Conservation (phyloP, 2,888 invertebrate genomes). For the Dioctria linearis region DNA sequence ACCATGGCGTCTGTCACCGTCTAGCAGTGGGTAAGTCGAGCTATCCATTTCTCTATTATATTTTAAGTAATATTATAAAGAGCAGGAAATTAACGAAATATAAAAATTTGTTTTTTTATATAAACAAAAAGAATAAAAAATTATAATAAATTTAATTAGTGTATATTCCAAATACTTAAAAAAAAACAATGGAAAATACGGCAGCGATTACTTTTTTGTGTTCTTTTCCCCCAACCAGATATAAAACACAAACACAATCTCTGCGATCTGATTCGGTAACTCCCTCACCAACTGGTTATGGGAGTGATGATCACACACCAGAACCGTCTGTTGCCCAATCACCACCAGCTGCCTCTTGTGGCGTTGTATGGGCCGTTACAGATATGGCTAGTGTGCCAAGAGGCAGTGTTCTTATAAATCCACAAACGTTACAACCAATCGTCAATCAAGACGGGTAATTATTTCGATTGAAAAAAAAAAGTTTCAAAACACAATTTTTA, state of each 20-base stretch:
- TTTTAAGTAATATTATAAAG: background rate
- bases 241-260: constrained; percentile 71
- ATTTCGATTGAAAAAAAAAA: constrained; percentile 62
- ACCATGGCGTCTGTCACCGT: constrained; percentile 70
- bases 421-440: constrained; percentile 73
- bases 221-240: constrained; percentile 63
- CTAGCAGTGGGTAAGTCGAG: constrained; percentile 70
- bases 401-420: constrained; percentile 92
- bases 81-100: background rate
- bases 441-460: constrained; percentile 72
- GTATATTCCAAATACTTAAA: constrained; percentile 3
- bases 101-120: constrained; percentile 11
- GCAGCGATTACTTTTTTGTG: constrained; percentile 56
- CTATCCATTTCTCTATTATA: background rate
- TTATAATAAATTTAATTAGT: background rate
- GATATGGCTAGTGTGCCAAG: constrained; percentile 88
- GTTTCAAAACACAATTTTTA: constrained; percentile 39
- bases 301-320: constrained; percentile 70
- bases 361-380: constrained; percentile 89
- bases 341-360: constrained; percentile 63
- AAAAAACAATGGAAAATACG: constrained; percentile 40
- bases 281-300: constrained; percentile 80
- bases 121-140: constrained; percentile 14
- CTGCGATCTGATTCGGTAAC: constrained; percentile 81
- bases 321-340: constrained; percentile 66